Conservation (phyloP, 2,113 vertebrate species). For the Neolamprologus sp. region DNA sequence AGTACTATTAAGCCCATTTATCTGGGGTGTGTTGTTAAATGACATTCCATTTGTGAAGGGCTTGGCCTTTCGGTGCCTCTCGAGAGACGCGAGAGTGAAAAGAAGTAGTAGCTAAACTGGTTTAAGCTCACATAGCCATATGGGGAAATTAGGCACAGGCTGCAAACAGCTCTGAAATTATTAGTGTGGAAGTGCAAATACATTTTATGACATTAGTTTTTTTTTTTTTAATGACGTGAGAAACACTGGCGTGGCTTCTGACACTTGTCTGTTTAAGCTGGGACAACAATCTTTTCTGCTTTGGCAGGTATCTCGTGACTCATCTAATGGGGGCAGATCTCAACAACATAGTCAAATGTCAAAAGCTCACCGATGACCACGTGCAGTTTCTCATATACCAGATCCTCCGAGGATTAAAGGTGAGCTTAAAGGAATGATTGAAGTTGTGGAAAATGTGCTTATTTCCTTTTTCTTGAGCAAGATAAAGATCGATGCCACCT, state of each 20-base stretch:
- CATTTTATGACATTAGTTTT: not conserved
- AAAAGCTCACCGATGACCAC: slow-evolving; percentile 97
- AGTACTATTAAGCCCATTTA: slow-evolving; percentile 20
- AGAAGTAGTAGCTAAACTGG: slow-evolving; percentile 1
- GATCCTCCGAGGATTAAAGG: slow-evolving; percentile 95
- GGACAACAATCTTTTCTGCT: slow-evolving; percentile 4
- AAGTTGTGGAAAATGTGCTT: not conserved
- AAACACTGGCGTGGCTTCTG: not conserved
- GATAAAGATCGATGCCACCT: not conserved
- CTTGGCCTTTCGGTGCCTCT: not conserved
- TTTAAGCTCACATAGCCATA: slow-evolving; percentile 2
- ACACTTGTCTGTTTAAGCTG: not conserved
- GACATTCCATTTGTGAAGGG: slow-evolving; percentile 29
- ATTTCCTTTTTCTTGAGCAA: not conserved
- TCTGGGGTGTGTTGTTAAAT: slow-evolving; percentile 22
- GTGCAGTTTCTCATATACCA: slow-evolving; percentile 99
- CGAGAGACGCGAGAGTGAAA: not conserved
- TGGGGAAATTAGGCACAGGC: not conserved
- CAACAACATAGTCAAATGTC: slow-evolving; percentile 99
- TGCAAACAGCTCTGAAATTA: not conserved
- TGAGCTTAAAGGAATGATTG: slow-evolving; percentile 26
- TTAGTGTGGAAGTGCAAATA: not conserved
- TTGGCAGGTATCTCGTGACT: slow-evolving; percentile 89
- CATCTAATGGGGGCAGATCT: slow-evolving; percentile 98
- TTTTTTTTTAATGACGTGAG: not conserved